Percentiles rank a stretch among this genome's conserved stretches.
Conservation (phyloP, 1,140 invertebrate genomes). For the Pinna nobilis region DNA sequence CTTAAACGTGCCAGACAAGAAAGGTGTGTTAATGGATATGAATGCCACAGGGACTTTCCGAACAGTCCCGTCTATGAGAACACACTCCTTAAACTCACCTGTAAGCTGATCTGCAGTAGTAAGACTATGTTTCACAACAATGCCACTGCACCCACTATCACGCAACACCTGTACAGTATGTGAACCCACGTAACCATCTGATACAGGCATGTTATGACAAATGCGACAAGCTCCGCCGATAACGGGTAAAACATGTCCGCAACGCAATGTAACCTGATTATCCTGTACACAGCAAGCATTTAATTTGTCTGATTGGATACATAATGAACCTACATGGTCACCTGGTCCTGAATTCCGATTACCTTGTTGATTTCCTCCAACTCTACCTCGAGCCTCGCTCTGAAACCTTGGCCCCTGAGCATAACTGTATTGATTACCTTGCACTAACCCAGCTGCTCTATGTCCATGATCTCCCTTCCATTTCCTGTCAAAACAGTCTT, state of each 20-base stretch:
- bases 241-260: conserved; percentile 13
- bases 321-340: not conserved
- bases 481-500: not conserved
- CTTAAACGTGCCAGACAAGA: conserved; percentile 28
- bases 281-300: conserved; percentile 6
- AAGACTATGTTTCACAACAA: conserved; percentile 17
- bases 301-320: not conserved
- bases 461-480: too few species aligned
- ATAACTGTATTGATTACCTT: not conserved
- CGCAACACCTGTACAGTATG: conserved; percentile 19
- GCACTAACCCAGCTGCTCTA: not conserved
- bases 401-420: not conserved
- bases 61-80: conserved; percentile 27
- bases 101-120: conserved; percentile 1
- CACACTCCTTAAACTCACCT: conserved; percentile 19
- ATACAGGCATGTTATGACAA: conserved; percentile 22
- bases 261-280: not conserved
- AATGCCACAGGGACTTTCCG: conserved; percentile 5
- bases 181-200: conserved; percentile 12
- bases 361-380: not conserved
- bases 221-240: not conserved
- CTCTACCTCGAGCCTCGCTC: not conserved
- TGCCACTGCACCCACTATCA: conserved; percentile 45
- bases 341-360: not conserved
- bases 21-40: conserved; percentile 34